Conservation (phyloP, 2,113 vertebrate species). For the Nansenia antarctica region DNA sequence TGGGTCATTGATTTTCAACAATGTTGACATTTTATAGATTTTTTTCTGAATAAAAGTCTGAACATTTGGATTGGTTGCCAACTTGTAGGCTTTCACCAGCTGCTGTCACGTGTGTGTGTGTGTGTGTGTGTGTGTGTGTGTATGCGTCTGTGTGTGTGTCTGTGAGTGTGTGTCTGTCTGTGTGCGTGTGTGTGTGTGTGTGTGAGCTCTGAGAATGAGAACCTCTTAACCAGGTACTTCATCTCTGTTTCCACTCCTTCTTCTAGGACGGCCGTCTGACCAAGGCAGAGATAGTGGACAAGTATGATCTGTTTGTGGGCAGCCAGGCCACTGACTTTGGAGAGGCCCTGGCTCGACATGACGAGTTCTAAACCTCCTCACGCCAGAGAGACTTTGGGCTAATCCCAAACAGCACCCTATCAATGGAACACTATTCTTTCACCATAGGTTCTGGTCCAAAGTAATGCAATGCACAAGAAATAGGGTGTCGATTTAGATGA, state of each 20-base stretch:
- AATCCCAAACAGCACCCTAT: constrained; percentile 30
- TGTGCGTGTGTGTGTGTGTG: background rate
- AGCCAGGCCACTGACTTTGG: constrained; percentile 98
- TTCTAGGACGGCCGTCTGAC: constrained; percentile 88
- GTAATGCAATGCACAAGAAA: background rate
- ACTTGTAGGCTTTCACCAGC: too few species aligned
- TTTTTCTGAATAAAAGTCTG: too few species aligned
- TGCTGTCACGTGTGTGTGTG: constrained; percentile 13
- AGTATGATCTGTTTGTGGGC: constrained; percentile 95
- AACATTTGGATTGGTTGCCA: too few species aligned
- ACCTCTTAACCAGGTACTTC: background rate
- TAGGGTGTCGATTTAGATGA: constrained; percentile 29
- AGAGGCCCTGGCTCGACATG: constrained; percentile 91
- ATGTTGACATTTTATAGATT: too few species aligned
- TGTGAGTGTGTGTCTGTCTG: background rate
- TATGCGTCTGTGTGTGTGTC: background rate
- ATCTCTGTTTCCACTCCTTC: background rate
- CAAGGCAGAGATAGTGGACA: constrained; percentile 91
- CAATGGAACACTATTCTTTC: constrained; percentile 3
- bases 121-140: background rate
- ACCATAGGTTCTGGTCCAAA: background rate
- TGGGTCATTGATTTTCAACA: too few species aligned
- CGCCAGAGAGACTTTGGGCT: constrained; percentile 51
- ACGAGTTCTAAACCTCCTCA: constrained; percentile 83
- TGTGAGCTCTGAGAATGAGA: background rate